Evolutionary conservation across 30 jellyfish, hydroid and myxozoan species (phyloP).

Genomic region (Hydractinia echinata): DNA sequence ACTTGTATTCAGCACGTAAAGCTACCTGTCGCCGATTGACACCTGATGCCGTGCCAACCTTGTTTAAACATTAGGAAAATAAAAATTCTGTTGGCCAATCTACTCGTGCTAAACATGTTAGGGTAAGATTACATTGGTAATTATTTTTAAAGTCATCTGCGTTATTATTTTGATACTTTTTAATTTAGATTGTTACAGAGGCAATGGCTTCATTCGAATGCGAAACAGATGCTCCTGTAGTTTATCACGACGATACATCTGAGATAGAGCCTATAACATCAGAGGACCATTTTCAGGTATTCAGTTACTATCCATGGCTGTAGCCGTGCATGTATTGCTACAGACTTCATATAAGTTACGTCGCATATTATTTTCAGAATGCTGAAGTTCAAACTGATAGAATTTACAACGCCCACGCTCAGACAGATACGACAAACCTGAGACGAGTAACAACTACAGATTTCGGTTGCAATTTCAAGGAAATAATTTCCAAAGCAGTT

Average conservation of each 20-base stretch:
- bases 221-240: too few species aligned
- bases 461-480: slow-evolving; percentile 6
- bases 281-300: too few species aligned
- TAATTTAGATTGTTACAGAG: too few species aligned
- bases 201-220: too few species aligned
- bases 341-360: not conserved
- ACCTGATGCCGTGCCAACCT: slow-evolving; percentile 7
- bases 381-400: not conserved
- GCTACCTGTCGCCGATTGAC: slow-evolving; percentile 11
- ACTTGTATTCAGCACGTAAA: not conserved
- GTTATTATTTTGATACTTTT: too few species aligned
- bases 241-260: too few species aligned
- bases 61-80: not conserved
- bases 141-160: too few species aligned
- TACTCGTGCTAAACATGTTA: too few species aligned
- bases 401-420: not conserved
- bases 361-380: not conserved
- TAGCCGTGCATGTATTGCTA: too few species aligned
- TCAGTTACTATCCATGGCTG: too few species aligned
- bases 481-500: not conserved
- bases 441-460: not conserved
- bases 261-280: too few species aligned
- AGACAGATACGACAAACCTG: not conserved
- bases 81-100: not conserved
- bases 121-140: too few species aligned